Base-by-base conservation (phyloP, 2,888 invertebrate genomes). In the Drosophila neonasuta region DNA sequence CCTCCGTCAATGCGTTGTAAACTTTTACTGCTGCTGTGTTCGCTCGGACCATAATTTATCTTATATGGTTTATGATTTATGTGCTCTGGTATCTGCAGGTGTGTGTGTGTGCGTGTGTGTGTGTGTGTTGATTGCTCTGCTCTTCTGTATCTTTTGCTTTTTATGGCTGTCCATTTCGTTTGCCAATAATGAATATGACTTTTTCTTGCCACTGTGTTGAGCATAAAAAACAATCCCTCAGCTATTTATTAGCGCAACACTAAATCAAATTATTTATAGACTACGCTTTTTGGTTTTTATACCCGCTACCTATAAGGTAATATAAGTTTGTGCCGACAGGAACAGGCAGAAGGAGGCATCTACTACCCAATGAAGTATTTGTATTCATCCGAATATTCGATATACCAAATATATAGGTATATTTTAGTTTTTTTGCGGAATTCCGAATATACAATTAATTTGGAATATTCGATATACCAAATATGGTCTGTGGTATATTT, bases 21-120 rank as follows among this genome's bases (percentile, higher is more conserved):
- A 51, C 9, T 58, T 42, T 42, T 46, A 57, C 45, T 17, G 24
- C 24, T 24, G 4, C 24, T 24, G 24, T 24, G 42, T 60, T 10
- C 10, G 45, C 20, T 20, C 24, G 24, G 46, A 39, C 56, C 67
- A 74, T 71, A 39, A 71, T 76, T 57, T 67, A 71, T 71, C 62
- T 57, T 54, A 42, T 62, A 57, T 44, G 36, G 34, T 17, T 17
- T 55, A 56, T 76, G 74, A 74, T 71, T 71, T 66, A 74, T 71
- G 50, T 59, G 30, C 48, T 36, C 24, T 45, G 36, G 45, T 34
- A 8, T n/a, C 32, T 46, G 44, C 30, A 57, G 59, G 63, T 61
- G 51, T 24, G 24, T 24, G 24, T 71, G 50, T 54, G 30, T 71
- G 50, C 50, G 30, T 55, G 63, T 67, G 50, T 59, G 24, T 55